Conservation (phyloP, 2,888 invertebrate species). For the Troides oblongomaculatus region DNA sequence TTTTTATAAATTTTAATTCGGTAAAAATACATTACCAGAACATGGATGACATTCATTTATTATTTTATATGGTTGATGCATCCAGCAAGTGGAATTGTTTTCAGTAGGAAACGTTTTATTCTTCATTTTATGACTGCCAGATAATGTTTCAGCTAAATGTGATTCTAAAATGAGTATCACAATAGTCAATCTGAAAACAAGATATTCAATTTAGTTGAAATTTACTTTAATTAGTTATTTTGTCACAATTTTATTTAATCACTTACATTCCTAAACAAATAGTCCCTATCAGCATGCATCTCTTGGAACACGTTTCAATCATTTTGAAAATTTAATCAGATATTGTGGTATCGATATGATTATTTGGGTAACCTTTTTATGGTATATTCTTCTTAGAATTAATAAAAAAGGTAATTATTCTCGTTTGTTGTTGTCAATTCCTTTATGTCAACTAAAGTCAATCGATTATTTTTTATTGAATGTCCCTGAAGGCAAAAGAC, state of each 20-base stretch:
- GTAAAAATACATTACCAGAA: slow-evolving; percentile 75
- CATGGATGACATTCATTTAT: slow-evolving; percentile 92
- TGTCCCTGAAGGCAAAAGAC: no score
- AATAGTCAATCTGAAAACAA: slow-evolving; percentile 84
- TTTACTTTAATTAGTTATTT: background rate
- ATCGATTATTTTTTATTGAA: no score
- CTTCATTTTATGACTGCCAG: slow-evolving; percentile 80
- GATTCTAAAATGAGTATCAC: slow-evolving; percentile 91
- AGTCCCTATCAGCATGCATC: slow-evolving; percentile 90
- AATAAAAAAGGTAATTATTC: background rate
- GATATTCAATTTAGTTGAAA: slow-evolving; percentile 3
- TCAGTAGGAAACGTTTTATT: slow-evolving; percentile 85
- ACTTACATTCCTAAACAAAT: slow-evolving; percentile 87
- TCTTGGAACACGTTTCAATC: slow-evolving; percentile 92
- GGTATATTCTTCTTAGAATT: background rate
- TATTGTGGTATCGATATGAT: background rate
- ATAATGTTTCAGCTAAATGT: slow-evolving; percentile 74
- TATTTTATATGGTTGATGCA: slow-evolving; percentile 85
- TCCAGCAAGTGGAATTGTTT: slow-evolving; percentile 89
- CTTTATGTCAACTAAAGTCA: no score
- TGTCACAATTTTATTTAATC: background rate
- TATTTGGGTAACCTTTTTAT: no score
- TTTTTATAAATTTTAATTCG: background rate
- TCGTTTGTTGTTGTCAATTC: no score
- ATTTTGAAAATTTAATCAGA: slow-evolving; percentile 59